phyloP scores from a whole-genome alignment of 2,797 vertebrate genomes.

The Lateolabrax maculatus region DNA sequence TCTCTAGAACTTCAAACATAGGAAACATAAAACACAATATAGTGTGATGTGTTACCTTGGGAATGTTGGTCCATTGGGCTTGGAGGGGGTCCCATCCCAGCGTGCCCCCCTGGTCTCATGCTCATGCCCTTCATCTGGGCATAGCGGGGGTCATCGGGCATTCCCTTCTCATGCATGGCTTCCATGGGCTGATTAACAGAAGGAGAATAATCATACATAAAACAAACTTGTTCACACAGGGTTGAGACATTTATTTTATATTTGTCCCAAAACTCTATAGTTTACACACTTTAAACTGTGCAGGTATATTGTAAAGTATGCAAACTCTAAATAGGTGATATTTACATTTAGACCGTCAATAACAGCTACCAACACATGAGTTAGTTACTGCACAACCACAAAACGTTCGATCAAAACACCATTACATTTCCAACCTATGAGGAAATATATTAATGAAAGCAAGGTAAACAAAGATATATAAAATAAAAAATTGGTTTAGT shows the following conservation, averaged over 20 bases:
- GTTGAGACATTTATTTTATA: not conserved
- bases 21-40: not conserved
- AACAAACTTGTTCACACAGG: not conserved
- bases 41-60: constrained; percentile 86
- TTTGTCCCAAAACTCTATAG: not conserved
- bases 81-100: constrained; percentile 94
- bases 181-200: constrained; percentile 89
- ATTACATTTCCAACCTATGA: not conserved
- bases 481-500: not conserved
- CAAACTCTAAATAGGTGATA: not conserved
- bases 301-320: not conserved
- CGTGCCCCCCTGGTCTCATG: constrained; percentile 90
- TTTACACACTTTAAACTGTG: too few relatives aligned
- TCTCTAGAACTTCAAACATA: not conserved
- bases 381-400: not conserved
- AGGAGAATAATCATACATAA: not conserved
- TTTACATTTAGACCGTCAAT: not conserved
- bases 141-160: constrained; percentile 93
- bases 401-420: not conserved
- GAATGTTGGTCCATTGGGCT: constrained; percentile 99
- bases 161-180: constrained; percentile 93
- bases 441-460: not conserved
- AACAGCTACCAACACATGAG: not conserved
- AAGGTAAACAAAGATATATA: not conserved
- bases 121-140: constrained; percentile 94